Evolutionary conservation across 2,113 vertebrate genomes (phyloP), one percentile per base, ranked within the genome.

Genomic region (Stigmatopora nigra): DNA sequence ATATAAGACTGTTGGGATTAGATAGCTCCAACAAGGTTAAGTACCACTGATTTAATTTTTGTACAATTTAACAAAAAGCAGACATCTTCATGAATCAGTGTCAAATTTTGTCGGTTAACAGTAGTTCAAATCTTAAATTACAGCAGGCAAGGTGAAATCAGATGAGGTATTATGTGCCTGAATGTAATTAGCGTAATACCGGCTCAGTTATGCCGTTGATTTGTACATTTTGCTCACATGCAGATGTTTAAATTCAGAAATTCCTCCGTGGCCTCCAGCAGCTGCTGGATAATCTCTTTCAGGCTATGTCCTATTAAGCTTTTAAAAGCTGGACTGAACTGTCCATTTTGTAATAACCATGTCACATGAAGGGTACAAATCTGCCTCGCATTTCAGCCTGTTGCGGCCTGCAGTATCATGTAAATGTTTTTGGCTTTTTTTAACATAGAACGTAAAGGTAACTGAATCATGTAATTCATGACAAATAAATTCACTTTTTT

Each of bases 291-390:
- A 87, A 90, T 89, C 87, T 83, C 63, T 65, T 65, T 75, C 78
- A 83, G 79, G 81, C 67, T 66, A 51, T 20, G 70, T 77, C 75
- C 72, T 77, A 78, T 81, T 87, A 87, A 89, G 84, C 89, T 81
- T 86, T 88, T 88, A 85, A 90, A 89, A 88, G 83, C 88, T 25
- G 74, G 74, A 83, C 85, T 86, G 86, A 87, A 88, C 82, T 86
- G 84, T 86, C 73, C 86, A 85, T 89, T 90, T 89, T 87, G 83
- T 88, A 86, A 90, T 85, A 85, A 64, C 76, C 76, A 70, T 86
- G 83, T 84, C 83, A 86, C 78, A 84, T 88, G 77, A 83, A 81
- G 78, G 78, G 69, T 79, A 75, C 71, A 81, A 80, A 81, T 80
- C 72, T 75, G 65, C 64, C 58, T 78, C 72, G 76, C 66, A 72